These are phyloP conservation scores for Chaetoderma sp. DNA, from an alignment of 2,888 invertebrate genomes.

Conservation along the genomic window DNA sequence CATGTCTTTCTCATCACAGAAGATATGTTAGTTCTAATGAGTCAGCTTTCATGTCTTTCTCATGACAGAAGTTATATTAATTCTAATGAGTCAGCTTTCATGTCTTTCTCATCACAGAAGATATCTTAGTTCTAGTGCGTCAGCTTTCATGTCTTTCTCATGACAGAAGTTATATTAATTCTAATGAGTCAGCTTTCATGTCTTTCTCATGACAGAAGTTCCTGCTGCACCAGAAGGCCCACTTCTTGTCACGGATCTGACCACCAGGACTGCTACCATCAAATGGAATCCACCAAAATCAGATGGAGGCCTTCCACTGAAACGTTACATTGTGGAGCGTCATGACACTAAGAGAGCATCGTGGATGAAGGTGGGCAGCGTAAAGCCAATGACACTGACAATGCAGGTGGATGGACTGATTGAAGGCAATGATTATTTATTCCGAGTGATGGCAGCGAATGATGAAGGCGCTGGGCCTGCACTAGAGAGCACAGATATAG, in stretches of 20 bases:
- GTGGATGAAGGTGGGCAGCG: slow-evolving; percentile 80
- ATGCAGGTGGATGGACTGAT: slow-evolving; percentile 73
- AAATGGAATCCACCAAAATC: slow-evolving; percentile 66
- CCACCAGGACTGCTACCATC: slow-evolving; percentile 87
- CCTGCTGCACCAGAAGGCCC: slow-evolving; percentile 65
- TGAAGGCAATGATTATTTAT: slow-evolving; percentile 92
- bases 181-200: too few relatives aligned
- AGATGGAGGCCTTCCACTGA: slow-evolving; percentile 63
- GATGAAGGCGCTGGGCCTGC: slow-evolving; percentile 94
- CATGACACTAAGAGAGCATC: slow-evolving; percentile 81
- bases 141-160: too few relatives aligned
- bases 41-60: too few relatives aligned
- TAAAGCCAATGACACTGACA: slow-evolving; percentile 40
- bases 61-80: too few relatives aligned
- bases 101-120: too few relatives aligned
- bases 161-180: too few relatives aligned
- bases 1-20: too few relatives aligned
- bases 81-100: too few relatives aligned
- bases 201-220: slow-evolving; percentile 21
- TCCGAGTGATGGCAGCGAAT: slow-evolving; percentile 88
- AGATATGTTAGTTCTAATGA: too few relatives aligned
- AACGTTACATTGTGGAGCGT: slow-evolving; percentile 70
- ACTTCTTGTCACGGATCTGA: slow-evolving; percentile 81
- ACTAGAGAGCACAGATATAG: slow-evolving; percentile 73
- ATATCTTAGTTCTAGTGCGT: too few relatives aligned